phyloP scores from a whole-genome alignment of 1,140 invertebrate species.

The Proales similis region DNA sequence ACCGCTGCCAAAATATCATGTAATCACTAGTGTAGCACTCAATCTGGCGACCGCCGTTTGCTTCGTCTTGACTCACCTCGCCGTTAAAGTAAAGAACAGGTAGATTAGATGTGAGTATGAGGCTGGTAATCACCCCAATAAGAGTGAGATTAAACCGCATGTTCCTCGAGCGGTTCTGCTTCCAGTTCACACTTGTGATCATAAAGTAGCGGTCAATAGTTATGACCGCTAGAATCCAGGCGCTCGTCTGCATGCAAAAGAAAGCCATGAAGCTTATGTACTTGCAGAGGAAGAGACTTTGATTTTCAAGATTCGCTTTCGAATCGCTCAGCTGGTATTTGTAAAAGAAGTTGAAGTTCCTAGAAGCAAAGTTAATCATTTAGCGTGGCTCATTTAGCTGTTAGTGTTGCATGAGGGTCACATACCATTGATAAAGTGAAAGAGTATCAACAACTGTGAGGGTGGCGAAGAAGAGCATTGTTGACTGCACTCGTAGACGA shows the following conservation, averaged over 20 bases:
- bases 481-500: conserved; percentile 18
- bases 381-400: neutral
- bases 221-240: conserved; percentile 23
- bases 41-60: neutral
- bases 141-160: conserved; percentile 19
- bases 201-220: conserved; percentile 30
- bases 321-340: conserved; percentile 28
- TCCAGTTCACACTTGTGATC: conserved; percentile 21
- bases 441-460: conserved; percentile 25
- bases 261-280: conserved; percentile 34
- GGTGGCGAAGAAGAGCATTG: conserved; percentile 32
- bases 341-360: conserved; percentile 38
- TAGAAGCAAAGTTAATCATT: conserved; percentile 14
- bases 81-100: conserved; percentile 18
- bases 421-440: conserved; percentile 36
- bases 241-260: conserved; percentile 37
- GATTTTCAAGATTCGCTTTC: conserved; percentile 30
- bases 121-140: neutral
- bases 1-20: conserved; percentile 26
- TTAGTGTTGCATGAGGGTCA: neutral
- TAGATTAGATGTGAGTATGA: conserved; percentile 5
- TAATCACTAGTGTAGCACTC: conserved; percentile 35
- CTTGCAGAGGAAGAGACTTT: conserved; percentile 30
- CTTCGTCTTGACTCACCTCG: neutral
- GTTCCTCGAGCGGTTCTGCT: conserved; percentile 29